Conservation (phyloP, 2,888 invertebrate genomes). For the Brachyptera putata region DNA sequence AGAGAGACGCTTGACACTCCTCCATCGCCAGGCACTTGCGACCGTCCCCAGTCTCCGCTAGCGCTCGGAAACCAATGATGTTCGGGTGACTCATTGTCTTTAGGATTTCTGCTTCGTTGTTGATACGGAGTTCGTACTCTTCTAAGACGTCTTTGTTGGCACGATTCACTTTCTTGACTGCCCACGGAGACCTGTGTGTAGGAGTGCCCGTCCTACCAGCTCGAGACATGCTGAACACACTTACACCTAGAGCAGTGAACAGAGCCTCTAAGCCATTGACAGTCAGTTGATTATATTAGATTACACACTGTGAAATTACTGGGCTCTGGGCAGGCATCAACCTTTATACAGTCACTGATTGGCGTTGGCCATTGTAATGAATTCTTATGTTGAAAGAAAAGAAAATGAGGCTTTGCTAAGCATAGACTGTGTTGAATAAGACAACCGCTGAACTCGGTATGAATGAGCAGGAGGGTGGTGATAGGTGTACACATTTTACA, state of each 20-base stretch:
- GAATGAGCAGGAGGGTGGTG: too few relatives aligned
- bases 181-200: constrained; percentile 76
- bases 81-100: constrained; percentile 70
- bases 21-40: constrained; percentile 72
- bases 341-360: too few relatives aligned
- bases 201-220: constrained; percentile 58
- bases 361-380: too few relatives aligned
- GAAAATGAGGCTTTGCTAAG: too few relatives aligned
- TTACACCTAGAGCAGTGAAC: constrained; percentile 56
- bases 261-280: constrained; percentile 8
- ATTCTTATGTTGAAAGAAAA: too few relatives aligned
- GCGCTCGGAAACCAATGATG: constrained; percentile 70
- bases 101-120: constrained; percentile 67
- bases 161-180: constrained; percentile 68
- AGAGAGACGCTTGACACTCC: constrained; percentile 66
- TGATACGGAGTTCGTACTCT: constrained; percentile 49
- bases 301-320: constrained; percentile 7
- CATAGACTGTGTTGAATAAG: too few relatives aligned
- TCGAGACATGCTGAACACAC: constrained; percentile 69
- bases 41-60: constrained; percentile 51
- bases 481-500: too few relatives aligned
- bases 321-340: background rate
- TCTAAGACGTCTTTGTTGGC: constrained; percentile 42
- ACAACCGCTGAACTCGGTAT: too few relatives aligned
- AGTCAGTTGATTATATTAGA: constrained; percentile 9